Evolutionary conservation across 2,113 vertebrate genomes (phyloP), one percentile per base, ranked within the genome.

Genomic region (Axis porcinus): DNA sequence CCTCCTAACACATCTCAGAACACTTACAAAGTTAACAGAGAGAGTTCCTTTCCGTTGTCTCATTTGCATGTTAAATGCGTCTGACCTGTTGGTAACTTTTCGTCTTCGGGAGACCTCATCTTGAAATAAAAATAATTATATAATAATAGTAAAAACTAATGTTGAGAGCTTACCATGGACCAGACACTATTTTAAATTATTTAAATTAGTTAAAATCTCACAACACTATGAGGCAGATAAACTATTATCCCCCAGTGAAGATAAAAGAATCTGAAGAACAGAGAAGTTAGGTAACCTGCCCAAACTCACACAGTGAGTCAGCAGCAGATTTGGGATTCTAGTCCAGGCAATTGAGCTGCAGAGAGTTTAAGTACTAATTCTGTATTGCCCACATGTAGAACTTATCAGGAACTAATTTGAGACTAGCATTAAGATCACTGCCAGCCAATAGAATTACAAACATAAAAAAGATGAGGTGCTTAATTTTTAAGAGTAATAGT

Each of bases 1-100:
- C 97, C 95, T 91, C 94, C 79, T 96, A 84, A 89, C 74, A 97
- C 86, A 97, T 57, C 87, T 92, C 60, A 92, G 36, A 97, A 87
- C 88, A 99, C 99, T 99, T 98, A 99, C 99, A 36, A 99, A 99
- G 98, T 99, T 99, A 97, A 99, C 99, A 97, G 99, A 99, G 60
- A 99, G 99, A 11, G 99, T 99, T 98, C 99, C 99, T 97, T 99
- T 99, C 93, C 99, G 99, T 60, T 99, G 99, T 97, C 99, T 99
- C 99, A 99, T 99, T 98, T 99, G 99, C 98, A 99, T 99, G 87
- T 99, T 99, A 89, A 99, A 99, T 0, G 99, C 99, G 70, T 99
- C 99, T 74, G 99, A 99, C 97, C 99, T 99, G 96, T 93, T 98
- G 96, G 99, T 99, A 98, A 99, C 99, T 97, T 99, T 99, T 92